Conservation (phyloP, 2,888 invertebrate genomes). For the Laspeyria flexula region DNA sequence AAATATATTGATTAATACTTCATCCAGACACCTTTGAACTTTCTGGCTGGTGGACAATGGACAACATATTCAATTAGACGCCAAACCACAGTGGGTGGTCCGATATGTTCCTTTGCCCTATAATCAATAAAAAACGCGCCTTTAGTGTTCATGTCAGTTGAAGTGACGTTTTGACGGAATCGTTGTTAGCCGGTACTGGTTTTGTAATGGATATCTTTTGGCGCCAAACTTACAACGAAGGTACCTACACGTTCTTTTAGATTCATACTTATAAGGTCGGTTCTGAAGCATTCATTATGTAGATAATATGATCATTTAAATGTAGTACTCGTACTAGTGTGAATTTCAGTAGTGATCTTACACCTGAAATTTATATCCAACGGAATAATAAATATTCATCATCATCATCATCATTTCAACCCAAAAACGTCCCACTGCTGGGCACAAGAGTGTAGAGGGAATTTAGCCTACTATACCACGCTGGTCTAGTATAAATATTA, state of each 20-base stretch:
- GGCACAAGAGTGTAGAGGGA: too few species aligned
- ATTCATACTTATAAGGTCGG: too few species aligned
- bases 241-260: constrained; percentile 10
- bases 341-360: too few species aligned
- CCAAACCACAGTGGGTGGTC: constrained; percentile 69
- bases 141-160: constrained; percentile 55
- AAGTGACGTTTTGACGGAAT: constrained; percentile 61
- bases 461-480: too few species aligned
- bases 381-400: too few species aligned
- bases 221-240: constrained; percentile 24
- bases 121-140: constrained; percentile 64
- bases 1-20: constrained; percentile 63
- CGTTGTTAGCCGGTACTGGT: constrained; percentile 31
- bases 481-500: too few species aligned
- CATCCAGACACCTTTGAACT: constrained; percentile 71
- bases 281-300: too few species aligned
- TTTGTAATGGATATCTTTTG: constrained; percentile 40
- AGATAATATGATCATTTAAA: too few species aligned
- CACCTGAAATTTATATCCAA: too few species aligned
- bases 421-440: too few species aligned
- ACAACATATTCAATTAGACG: constrained; percentile 65
- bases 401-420: too few species aligned
- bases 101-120: constrained; percentile 58
- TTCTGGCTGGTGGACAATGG: constrained; percentile 63
- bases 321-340: too few species aligned